Percentiles rank a stretch among this genome's conserved stretches.
phyloP scores from a whole-genome alignment of 1,140 invertebrate genomes.

The Pseudomyrmex flavicornis region DNA sequence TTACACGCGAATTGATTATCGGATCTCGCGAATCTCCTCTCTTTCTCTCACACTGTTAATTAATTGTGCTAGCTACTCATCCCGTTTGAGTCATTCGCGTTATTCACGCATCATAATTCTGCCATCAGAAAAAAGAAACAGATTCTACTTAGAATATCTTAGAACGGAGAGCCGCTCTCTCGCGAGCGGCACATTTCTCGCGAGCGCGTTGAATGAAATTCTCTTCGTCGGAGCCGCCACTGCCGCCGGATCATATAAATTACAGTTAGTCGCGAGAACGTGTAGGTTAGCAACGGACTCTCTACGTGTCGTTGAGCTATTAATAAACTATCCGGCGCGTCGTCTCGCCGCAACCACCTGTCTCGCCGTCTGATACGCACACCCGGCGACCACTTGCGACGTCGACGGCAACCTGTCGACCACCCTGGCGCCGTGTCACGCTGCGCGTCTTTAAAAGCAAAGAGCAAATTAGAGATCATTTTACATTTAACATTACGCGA shows the following conservation, averaged over 20 bases:
- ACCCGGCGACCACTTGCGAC: conserved; percentile 66
- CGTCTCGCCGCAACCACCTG: conserved; percentile 68
- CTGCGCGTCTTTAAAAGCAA: neutral
- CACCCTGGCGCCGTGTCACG: neutral
- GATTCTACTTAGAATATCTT: too few relatives aligned
- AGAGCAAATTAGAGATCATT: neutral
- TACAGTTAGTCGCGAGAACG: neutral
- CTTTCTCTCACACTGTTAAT: neutral
- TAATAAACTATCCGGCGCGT: conserved; percentile 60
- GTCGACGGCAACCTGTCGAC: conserved; percentile 77
- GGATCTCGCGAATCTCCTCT: neutral
- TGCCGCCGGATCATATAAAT: too few relatives aligned
- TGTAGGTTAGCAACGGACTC: conserved; percentile 63
- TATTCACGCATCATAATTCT: neutral
- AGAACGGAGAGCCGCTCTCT: neutral
- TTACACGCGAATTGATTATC: neutral
- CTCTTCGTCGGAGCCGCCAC: too few relatives aligned
- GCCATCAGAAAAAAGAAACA: neutral
- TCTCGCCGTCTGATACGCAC: conserved; percentile 29
- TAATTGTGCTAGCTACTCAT: neutral
- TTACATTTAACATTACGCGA: neutral
- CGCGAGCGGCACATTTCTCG: neutral
- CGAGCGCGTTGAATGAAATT: neutral
- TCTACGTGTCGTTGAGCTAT: conserved; percentile 60
- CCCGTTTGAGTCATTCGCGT: neutral